Percentiles rank a stretch among this genome's conserved stretches.
phyloP scores from a whole-genome alignment of 2,888 invertebrate genomes.

The Diaprepes abbreviatus region DNA sequence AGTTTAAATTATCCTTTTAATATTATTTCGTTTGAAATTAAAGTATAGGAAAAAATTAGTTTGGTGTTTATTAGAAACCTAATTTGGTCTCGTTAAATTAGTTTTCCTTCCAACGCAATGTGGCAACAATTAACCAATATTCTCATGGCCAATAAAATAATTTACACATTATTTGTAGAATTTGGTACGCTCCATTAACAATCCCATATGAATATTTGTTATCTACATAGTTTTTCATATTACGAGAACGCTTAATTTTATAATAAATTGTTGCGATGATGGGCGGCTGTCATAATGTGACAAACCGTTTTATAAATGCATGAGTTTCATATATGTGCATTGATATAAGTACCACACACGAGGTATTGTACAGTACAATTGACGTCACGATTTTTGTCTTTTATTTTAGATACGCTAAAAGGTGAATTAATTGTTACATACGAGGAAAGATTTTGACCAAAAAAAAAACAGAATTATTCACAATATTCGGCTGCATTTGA shows the following conservation, averaged over 20 bases:
- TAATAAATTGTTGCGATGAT: constrained; percentile 53
- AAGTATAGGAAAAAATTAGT: too few relatives aligned
- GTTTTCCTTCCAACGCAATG: constrained; percentile 15
- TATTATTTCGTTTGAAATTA: too few relatives aligned
- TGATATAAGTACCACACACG: constrained; percentile 46
- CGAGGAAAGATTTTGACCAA: background rate
- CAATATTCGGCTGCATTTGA: too few relatives aligned
- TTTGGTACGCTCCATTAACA: constrained; percentile 37
- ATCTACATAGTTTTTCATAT: background rate
- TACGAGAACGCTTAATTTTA: constrained; percentile 48
- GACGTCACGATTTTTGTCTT: constrained; percentile 7
- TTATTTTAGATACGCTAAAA: background rate
- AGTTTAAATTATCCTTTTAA: too few relatives aligned
- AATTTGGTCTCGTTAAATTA: constrained; percentile 19
- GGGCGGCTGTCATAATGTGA: constrained; percentile 49
- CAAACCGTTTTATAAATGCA: constrained; percentile 45
- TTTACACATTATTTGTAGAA: constrained; percentile 34
- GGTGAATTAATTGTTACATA: constrained; percentile 10
- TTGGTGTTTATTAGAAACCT: constrained; percentile 1
- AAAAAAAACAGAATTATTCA: too few relatives aligned
- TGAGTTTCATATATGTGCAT: constrained; percentile 40
- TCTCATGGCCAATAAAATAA: constrained; percentile 29
- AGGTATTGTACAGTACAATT: constrained; percentile 35
- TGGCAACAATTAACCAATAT: constrained; percentile 41
- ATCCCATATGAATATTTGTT: background rate